phyloP scores from a whole-genome alignment of 2,113 vertebrate genomes.

The Trochalopteron elliotii region DNA sequence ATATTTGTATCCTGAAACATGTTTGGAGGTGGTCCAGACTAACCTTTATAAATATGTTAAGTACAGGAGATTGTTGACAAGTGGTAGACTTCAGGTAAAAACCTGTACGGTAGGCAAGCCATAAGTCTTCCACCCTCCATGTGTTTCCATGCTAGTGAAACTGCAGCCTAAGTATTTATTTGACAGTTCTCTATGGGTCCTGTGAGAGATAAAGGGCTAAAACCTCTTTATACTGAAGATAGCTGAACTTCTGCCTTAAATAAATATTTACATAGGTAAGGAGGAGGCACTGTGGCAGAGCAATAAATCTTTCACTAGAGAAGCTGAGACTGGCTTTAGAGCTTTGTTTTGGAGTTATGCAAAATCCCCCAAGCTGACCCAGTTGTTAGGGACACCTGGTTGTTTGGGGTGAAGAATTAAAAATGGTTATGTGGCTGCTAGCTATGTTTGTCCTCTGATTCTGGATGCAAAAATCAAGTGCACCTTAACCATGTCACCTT shows the following conservation, averaged over 20 bases:
- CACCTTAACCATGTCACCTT: neutral
- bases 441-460: neutral
- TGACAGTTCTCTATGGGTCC: neutral
- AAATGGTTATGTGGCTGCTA: neutral
- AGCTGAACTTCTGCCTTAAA: constrained; percentile 34
- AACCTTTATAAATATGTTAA: constrained; percentile 1
- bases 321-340: neutral
- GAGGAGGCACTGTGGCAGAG: neutral
- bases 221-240: neutral
- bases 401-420: neutral
- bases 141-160: neutral
- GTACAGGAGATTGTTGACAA: neutral
- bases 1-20: constrained; percentile 59
- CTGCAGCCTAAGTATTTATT: neutral
- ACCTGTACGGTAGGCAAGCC: neutral
- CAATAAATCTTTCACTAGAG: neutral
- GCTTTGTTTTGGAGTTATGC: neutral
- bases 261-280: constrained; percentile 39
- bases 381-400: neutral
- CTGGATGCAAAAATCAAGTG: neutral
- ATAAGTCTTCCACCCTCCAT: neutral
- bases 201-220: neutral
- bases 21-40: constrained; percentile 10
- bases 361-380: neutral
- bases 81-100: neutral